Base-by-base conservation (phyloP, 2,888 invertebrate genomes). In the Actias luna region DNA sequence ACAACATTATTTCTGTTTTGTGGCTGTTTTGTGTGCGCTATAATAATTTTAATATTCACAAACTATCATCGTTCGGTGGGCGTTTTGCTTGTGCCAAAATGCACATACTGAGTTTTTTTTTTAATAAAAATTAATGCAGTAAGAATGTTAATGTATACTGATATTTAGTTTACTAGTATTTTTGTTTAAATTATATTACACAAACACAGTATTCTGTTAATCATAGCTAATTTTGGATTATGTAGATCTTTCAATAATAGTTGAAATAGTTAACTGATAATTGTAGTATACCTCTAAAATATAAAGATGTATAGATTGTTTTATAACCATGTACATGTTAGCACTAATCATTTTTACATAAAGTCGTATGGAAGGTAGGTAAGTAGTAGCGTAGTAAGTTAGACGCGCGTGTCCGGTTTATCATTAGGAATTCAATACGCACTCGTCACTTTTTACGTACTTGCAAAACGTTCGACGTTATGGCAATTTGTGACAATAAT, bases 81-180 rank as follows among this genome's bases (percentile, higher is more conserved):
- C 27, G 55, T 55, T 55, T 29, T 55, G 55, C 55, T n/a, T 55
- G 55, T 55, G 55, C 55, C 55, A 55, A 55, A 55, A 55, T 55
- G 55, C 29, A 55, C 27, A 52, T 7, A n/a, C 29, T 55, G 12
- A 55, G 16, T 29, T 55, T 29, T 29, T 55, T 29, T 29, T n/a
- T 59, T 4, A 35, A 29, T 29, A 29, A 55, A 27, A 29, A 29
- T 55, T 55, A 29, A 55, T 72, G 73, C 69, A 71, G 59, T 68
- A 67, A 66, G 25, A 50, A 50, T 50, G 46, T 50, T 50, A 3
- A 50, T 50, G 22, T 46, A 7, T 46, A 18, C 46, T 46, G 39
- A n/a, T 29, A 18, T 16, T 29, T 36, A 12, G 42, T 18, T 42
- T 42, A 29, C 8, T 59, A 0, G 12, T 50, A 25, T 52, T 16